phyloP scores from a whole-genome alignment of 1,140 invertebrate species.

The Diuraphis noxia region DNA sequence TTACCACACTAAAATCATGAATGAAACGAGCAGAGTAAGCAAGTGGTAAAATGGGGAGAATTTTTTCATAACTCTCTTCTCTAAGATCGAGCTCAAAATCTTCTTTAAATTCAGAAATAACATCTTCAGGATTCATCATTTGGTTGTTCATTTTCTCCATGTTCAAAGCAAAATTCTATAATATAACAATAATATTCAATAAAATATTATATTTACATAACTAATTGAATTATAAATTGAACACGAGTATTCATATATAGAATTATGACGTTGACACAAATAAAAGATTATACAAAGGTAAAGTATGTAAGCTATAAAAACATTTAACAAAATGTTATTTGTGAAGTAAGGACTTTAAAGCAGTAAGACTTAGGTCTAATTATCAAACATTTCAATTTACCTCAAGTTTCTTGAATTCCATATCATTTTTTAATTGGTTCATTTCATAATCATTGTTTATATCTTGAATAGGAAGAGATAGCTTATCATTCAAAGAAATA shows the following conservation, averaged over 20 bases:
- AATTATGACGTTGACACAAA: neutral
- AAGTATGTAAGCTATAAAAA: no score
- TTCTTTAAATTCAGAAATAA: constrained; percentile 67
- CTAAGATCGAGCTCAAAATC: constrained; percentile 75
- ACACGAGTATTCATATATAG: neutral
- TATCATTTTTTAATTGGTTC: neutral
- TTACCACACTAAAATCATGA: constrained; percentile 83
- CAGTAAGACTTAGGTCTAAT: neutral
- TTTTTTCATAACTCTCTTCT: constrained; percentile 71
- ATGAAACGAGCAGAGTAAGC: constrained; percentile 81
- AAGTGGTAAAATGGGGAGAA: constrained; percentile 71
- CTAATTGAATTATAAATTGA: neutral
- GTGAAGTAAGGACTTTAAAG: no score
- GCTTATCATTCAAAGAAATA: constrained; percentile 31
- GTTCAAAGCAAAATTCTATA: neutral
- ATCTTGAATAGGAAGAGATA: constrained; percentile 11
- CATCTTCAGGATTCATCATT: neutral
- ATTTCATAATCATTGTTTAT: constrained; percentile 23
- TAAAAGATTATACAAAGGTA: neutral
- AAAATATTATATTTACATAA: neutral
- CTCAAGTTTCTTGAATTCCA: constrained; percentile 32
- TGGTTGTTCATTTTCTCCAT: constrained; percentile 10
- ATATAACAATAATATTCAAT: neutral
- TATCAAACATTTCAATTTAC: neutral
- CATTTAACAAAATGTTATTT: no score